Conservation (phyloP, 2,797 vertebrate genomes). For the Echiichthys vipera region DNA sequence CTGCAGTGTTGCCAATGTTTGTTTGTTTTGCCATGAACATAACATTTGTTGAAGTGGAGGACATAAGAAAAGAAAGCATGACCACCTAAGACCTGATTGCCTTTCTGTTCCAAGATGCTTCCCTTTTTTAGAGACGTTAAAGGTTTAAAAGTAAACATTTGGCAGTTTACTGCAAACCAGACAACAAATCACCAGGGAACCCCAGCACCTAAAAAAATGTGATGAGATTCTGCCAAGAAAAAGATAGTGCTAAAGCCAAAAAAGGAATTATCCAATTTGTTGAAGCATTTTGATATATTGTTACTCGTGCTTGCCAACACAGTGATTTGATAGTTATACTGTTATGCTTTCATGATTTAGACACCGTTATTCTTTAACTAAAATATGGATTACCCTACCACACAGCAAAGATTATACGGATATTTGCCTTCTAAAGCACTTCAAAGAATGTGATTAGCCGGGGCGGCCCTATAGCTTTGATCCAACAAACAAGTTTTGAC, state of each 20-base stretch:
- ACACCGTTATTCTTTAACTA: slow-evolving; percentile 16
- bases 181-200: slow-evolving; percentile 53
- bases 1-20: background rate
- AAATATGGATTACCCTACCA: background rate
- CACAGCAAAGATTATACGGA: background rate
- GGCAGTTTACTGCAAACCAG: slow-evolving; percentile 42
- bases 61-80: background rate
- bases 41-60: slow-evolving; percentile 2
- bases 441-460: background rate
- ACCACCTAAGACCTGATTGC: slow-evolving; percentile 4
- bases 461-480: background rate
- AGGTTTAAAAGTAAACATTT: slow-evolving; percentile 42
- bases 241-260: slow-evolving; percentile 52
- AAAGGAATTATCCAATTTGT: slow-evolving; percentile 66
- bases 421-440: background rate
- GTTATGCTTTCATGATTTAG: slow-evolving; percentile 19
- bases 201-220: slow-evolving; percentile 36
- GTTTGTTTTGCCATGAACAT: background rate
- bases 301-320: slow-evolving; percentile 40
- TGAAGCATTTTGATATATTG: slow-evolving; percentile 61
- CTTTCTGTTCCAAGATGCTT: slow-evolving; percentile 38
- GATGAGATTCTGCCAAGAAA: slow-evolving; percentile 52
- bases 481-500: background rate
- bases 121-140: slow-evolving; percentile 28
- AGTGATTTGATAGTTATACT: slow-evolving; percentile 42